phyloP scores from a whole-genome alignment of 2,888 invertebrate species.

The Drosophila kuntzei region DNA sequence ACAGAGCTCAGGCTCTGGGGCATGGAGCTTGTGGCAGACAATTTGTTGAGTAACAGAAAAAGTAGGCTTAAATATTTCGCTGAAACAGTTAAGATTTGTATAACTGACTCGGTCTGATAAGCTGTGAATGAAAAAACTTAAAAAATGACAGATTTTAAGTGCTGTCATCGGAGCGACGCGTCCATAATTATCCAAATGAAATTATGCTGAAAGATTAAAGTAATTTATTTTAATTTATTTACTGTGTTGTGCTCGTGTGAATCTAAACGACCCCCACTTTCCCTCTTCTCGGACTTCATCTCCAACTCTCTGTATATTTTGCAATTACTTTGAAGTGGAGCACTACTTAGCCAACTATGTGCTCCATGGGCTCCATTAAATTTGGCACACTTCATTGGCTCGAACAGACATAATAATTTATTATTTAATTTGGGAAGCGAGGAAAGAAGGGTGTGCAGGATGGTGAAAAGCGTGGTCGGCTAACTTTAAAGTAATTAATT shows the following conservation, averaged over 20 bases:
- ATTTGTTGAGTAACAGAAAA: constrained; percentile 23
- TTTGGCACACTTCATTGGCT: constrained; percentile 80
- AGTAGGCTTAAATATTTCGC: constrained; percentile 32
- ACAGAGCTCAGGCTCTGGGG: not conserved
- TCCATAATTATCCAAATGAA: constrained; percentile 65
- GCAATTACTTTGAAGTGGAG: constrained; percentile 78
- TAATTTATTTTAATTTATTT: constrained; percentile 66
- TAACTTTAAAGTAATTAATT: constrained; percentile 79
- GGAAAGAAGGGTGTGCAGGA: constrained; percentile 13
- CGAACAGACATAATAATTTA: constrained; percentile 76
- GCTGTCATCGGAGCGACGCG: constrained; percentile 45
- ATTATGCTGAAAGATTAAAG: constrained; percentile 70
- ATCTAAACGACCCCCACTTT: constrained; percentile 8
- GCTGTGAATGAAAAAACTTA: constrained; percentile 26
- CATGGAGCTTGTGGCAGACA: constrained; percentile 11
- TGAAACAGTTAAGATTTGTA: constrained; percentile 24
- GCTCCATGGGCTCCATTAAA: constrained; percentile 68
- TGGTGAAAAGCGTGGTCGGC: constrained; percentile 30
- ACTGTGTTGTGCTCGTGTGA: constrained; percentile 46
- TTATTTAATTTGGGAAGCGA: constrained; percentile 70
- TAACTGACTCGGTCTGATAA: constrained; percentile 57
- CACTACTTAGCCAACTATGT: constrained; percentile 69
- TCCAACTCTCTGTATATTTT: constrained; percentile 30
- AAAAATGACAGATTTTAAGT: constrained; percentile 44
- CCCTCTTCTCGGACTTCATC: not conserved